Evolutionary conservation across 2,888 invertebrate species (phyloP).

Genomic region (Candidula unifasciata): DNA sequence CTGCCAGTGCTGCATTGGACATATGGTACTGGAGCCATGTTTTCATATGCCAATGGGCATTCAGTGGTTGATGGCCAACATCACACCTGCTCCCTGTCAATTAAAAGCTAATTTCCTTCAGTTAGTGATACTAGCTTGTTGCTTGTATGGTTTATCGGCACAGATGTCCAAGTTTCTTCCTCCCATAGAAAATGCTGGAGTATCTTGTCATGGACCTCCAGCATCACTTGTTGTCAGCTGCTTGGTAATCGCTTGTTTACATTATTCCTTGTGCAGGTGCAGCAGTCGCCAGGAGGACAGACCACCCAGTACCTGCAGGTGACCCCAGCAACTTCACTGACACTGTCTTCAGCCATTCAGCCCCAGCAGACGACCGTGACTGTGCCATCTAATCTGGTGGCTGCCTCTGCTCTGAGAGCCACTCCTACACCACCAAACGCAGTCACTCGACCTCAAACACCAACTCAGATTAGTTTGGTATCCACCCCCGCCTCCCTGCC

Average conservation of each 20-base stretch:
- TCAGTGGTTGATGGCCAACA: too few species aligned
- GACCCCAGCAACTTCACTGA: constrained; percentile 55
- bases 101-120: neutral
- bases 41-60: too few species aligned
- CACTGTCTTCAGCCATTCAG: constrained; percentile 47
- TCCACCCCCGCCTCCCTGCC: constrained; percentile 49
- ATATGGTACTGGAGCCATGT: too few species aligned
- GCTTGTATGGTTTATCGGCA: too few species aligned
- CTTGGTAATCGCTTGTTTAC: neutral
- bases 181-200: too few species aligned
- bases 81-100: too few species aligned
- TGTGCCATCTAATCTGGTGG: constrained; percentile 54
- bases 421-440: constrained; percentile 46
- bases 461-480: constrained; percentile 50
- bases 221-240: too few species aligned
- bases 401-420: constrained; percentile 51
- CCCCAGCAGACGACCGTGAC: constrained; percentile 55
- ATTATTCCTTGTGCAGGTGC: constrained; percentile 20
- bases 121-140: neutral
- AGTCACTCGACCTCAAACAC: constrained; percentile 39
- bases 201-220: neutral
- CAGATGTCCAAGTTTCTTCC: too few species aligned
- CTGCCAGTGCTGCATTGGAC: too few species aligned
- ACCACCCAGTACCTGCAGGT: constrained; percentile 48
- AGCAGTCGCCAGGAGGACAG: constrained; percentile 32